Evolutionary conservation across 2,797 vertebrate genomes (phyloP), one percentile per base, ranked within the genome.

Genomic region (Jordanella pulchra): DNA sequence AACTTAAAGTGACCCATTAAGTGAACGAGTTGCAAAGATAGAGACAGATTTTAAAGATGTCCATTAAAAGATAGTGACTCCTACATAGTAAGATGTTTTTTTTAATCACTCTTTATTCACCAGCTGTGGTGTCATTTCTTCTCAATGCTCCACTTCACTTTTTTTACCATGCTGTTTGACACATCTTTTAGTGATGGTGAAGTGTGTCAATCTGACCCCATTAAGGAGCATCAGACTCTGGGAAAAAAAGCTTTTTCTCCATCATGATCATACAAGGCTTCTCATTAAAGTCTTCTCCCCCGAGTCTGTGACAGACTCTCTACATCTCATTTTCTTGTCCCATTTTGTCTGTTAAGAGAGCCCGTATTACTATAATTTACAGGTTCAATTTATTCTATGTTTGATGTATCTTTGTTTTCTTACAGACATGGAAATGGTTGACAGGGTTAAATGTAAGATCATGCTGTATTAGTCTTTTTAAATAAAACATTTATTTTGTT

Each of bases 171-270:
- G 42, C 60, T 71, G 63, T 82, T 75, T 83, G 65, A 69, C 39
- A 12, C 79, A 81, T 80, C 78, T 76, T 82, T 91, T 78, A 30
- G 81, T 21, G 73, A 67, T 50, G 58, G 64, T 61, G 75, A 78
- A 73, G 80, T 83, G 65, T 55, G 73, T 72, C 84, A 89, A 82
- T 89, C 72, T 91, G 92, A 92, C 90, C 92, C 84, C 88, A 78
- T 93, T 90, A 87, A 71, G 13, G 55, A 76, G 61, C 44, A 71
- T 90, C 73, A 82, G 60, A 83, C 73, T 85, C 74, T 35, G n/a
- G 13, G 9, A 67, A 79, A 80, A 83, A 91, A 80, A 89, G 77
- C 82, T 91, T 90, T 70, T 75, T 63, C 69, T 60, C 79, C 74
- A 73, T 63, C 63, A 45, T 77, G 86, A 90, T 91, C 85, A 89